phyloP scores from a whole-genome alignment of 2,888 invertebrate genomes.

The Masnerella sp. region DNA sequence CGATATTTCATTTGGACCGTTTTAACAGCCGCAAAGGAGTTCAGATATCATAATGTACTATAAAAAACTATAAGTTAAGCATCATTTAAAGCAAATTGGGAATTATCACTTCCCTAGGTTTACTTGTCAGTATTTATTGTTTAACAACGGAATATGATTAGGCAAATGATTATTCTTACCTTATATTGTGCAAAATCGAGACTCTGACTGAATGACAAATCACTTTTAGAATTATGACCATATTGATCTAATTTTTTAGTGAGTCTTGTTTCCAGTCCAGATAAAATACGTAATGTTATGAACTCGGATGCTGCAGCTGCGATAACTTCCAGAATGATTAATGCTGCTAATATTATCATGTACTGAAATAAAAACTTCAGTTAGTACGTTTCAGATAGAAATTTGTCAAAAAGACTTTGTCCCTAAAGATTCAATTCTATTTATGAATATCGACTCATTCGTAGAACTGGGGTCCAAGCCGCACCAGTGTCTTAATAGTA shows the following conservation, averaged over 20 bases:
- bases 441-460: too few relatives aligned
- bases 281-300: conserved; percentile 75
- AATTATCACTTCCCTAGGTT: too few relatives aligned
- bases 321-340: conserved; percentile 77
- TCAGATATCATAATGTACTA: too few relatives aligned
- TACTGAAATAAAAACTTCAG: conserved; percentile 72
- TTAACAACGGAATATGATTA: too few relatives aligned
- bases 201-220: conserved; percentile 76
- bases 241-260: conserved; percentile 71
- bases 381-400: not conserved
- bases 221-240: conserved; percentile 73
- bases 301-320: conserved; percentile 74
- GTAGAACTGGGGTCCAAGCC: too few relatives aligned
- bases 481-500: too few relatives aligned
- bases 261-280: conserved; percentile 74
- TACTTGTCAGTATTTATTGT: too few relatives aligned
- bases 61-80: too few relatives aligned
- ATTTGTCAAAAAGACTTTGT: too few relatives aligned
- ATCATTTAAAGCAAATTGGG: too few relatives aligned
- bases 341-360: conserved; percentile 77
- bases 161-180: conserved; percentile 72
- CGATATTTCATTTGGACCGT: too few relatives aligned
- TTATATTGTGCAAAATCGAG: conserved; percentile 78
- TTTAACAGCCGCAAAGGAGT: too few relatives aligned
- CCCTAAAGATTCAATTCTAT: not conserved